Evolutionary conservation across 1,140 invertebrate genomes (phyloP), one percentile per base, ranked within the genome.

Genomic region (Panagrolaimus sp.): DNA sequence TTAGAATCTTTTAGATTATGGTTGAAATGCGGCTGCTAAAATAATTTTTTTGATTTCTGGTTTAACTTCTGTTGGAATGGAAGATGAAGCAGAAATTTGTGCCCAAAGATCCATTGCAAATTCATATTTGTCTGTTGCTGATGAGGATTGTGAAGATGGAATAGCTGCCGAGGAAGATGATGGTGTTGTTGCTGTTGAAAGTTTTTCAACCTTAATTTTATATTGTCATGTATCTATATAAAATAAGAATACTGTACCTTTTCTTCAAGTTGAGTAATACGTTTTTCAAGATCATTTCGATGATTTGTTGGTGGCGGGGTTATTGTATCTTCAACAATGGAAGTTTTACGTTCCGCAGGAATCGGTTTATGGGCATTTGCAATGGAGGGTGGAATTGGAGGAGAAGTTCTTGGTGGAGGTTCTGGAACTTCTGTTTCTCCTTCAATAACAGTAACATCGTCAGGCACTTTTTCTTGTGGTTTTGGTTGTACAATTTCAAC

Each of bases 31-130:
- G 2, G 32, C 32, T 38, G 32, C 32, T 38, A 38, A 38, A 38
- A 58, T 58, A 2, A 58, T 58, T n/a, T 58, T 58, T 58, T 58
- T 58, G 17, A 58, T 28, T 26, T 21, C 28, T 58, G 21, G 21
- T 24, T 58, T 58, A 0, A 28, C 52, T 12, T 58, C 52, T 26
- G 52, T 10, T 7, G 52, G 21, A 26, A 58, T 10, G 1, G 52
- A 58, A 21, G 52, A 2, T 28, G 52, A 58, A 12, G 52, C 52
- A 58, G 52, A 21, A 28, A 58, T 58, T 26, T 58, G 21, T 12
- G 52, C 52, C 21, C 28, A 58, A 12, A 58, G 28, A 26, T 58
- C 52, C 52, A 58, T 58, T n/a, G 52, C 52, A 21, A 58, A 58
- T 58, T 58, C 52, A 21, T 26, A 12, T 58, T 24, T 58, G 5